phyloP scores from a whole-genome alignment of 2,797 vertebrate genomes.

The Myotis findleyi region DNA sequence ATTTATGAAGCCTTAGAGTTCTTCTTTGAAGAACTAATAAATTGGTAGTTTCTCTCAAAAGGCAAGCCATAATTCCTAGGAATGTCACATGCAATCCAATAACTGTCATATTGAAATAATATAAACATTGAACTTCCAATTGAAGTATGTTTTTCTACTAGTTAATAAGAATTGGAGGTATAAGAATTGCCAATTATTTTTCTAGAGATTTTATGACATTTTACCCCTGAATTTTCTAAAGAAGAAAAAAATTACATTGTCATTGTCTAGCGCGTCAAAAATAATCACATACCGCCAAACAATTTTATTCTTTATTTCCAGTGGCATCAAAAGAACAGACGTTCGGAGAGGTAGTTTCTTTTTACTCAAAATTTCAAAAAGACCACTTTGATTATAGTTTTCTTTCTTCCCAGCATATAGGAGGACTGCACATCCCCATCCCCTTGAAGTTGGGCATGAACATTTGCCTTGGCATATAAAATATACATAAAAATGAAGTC shows the following conservation, averaged over 20 bases:
- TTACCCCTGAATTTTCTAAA: background rate
- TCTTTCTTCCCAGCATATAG: background rate
- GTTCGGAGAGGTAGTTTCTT: background rate
- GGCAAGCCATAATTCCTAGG: background rate
- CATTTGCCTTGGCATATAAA: background rate
- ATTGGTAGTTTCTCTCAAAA: conserved; percentile 36
- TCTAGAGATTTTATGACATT: background rate
- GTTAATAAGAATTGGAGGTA: background rate
- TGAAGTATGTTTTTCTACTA: conserved; percentile 10
- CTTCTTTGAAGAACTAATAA: conserved; percentile 47
- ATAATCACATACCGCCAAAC: background rate
- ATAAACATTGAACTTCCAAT: conserved; percentile 18
- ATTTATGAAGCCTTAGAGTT: conserved; percentile 30
- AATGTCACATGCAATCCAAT: background rate
- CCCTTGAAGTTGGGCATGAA: background rate
- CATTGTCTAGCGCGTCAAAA: background rate
- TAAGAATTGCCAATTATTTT: conserved; percentile 17
- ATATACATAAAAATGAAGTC: background rate
- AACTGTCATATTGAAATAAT: conserved; percentile 34
- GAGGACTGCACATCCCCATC: background rate
- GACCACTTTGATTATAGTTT: background rate
- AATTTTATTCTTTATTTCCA: conserved; percentile 30
- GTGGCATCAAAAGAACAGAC: background rate
- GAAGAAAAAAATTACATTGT: background rate
- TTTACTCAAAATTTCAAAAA: conserved; percentile 30